Conservation (phyloP, 2,797 vertebrate genomes). For the Enteromius fasciolatus region DNA sequence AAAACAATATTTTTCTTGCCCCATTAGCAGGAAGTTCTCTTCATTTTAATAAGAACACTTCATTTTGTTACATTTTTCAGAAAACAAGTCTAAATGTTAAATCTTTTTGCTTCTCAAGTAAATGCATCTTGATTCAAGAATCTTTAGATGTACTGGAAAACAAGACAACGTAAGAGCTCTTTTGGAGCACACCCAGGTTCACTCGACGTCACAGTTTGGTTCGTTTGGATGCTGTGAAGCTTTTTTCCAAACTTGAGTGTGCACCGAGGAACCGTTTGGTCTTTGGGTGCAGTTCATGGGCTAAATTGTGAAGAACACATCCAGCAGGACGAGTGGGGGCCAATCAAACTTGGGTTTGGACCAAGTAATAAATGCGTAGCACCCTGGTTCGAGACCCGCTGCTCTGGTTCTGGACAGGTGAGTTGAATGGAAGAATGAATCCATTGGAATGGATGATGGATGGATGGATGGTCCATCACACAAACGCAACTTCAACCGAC, state of each 20-base stretch:
- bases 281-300: background rate
- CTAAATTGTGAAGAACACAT: background rate
- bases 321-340: background rate
- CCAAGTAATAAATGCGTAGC: background rate
- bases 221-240: background rate
- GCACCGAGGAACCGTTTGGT: background rate
- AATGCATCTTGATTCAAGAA: background rate
- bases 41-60: background rate
- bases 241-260: background rate
- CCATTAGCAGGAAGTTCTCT: background rate
- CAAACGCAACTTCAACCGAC: background rate
- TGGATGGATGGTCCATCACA: background rate
- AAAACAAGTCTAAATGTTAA: background rate
- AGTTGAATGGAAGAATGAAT: background rate
- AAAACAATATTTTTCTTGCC: background rate
- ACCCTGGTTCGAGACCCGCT: background rate
- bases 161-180: background rate
- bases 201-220: background rate
- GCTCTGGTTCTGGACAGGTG: background rate
- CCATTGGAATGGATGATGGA: background rate
- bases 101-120: background rate
- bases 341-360: background rate
- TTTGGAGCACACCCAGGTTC: background rate
- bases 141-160: background rate
- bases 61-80: background rate